Base-by-base conservation (phyloP, 2,888 invertebrate genomes). In the Chaetogeoica ovagalla region DNA sequence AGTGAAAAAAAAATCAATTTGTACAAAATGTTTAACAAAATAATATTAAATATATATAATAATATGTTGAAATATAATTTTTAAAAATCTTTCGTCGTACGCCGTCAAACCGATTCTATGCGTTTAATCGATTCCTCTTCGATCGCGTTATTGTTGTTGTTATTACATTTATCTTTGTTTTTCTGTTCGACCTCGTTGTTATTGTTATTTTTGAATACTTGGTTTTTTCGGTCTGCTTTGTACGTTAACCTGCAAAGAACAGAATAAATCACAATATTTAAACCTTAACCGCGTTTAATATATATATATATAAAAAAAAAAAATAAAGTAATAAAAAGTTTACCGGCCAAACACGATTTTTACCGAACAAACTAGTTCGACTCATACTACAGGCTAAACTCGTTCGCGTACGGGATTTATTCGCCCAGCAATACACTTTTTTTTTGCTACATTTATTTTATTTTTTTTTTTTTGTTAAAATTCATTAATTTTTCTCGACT, bases 221-320 rank as follows among this genome's bases (percentile, higher is more conserved):
- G 21, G 17, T 69, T n/a, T 21, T 39, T 62, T 62, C 48, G 15
- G 23, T 77, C 77, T 1, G 70, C 60, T 62, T 63, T 77, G 37
- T 77, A 77, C 23, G 77, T 77, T 19, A 77, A 55, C 43, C 77
- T 77, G 55, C 30, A 30, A 4, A 11, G 68, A 68, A 59, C 57
- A 48, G 19, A 43, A 68, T n/a, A 13, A 11, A 1, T 15, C 48
- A 15, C 13, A 48, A 48, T 30, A 15, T 48, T 48, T 48, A 48
- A 48, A 9, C 39, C 39, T 39, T 39, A 9, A 43, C 43, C 43
- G 9, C 43, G 39, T 7, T 4, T 7, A 4, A 6, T 39, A 39
- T 39, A 39, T 39, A 39, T 39, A 39, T 39, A 39, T 39, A 39
- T 39, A 4, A 39, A 39, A 39, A 7, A 39, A 39, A 39, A 39